Percentiles rank a stretch among this genome's conserved stretches.
phyloP scores from a whole-genome alignment of 1,140 invertebrate species.

The Drosophila saltans region DNA sequence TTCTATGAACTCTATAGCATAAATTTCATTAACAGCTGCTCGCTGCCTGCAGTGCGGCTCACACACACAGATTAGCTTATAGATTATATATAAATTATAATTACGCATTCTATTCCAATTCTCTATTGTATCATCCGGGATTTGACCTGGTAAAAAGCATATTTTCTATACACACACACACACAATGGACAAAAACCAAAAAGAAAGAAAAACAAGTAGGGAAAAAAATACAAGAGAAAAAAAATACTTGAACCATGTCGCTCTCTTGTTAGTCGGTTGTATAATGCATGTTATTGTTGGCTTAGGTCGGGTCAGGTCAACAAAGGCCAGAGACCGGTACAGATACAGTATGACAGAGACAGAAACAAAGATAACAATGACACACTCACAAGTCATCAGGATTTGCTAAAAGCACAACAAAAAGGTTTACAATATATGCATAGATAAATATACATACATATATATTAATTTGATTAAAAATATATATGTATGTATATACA shows the following conservation, averaged over 20 bases:
- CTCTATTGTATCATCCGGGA: slow-evolving; percentile 29
- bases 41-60: slow-evolving; percentile 47
- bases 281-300: slow-evolving; percentile 8
- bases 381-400: slow-evolving; percentile 10
- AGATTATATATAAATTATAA: slow-evolving; percentile 76
- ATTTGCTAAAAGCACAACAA: slow-evolving; percentile 8
- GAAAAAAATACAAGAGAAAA: neutral
- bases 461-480: slow-evolving; percentile 6
- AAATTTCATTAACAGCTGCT: slow-evolving; percentile 77
- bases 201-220: slow-evolving; percentile 1
- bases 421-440: neutral
- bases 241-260: slow-evolving; percentile 24
- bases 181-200: slow-evolving; percentile 13
- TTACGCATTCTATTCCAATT: slow-evolving; percentile 62
- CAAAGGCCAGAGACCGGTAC: slow-evolving; percentile 9
- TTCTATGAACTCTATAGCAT: slow-evolving; percentile 73
- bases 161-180: slow-evolving; percentile 6
- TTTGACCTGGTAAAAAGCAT: slow-evolving; percentile 18
- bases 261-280: slow-evolving; percentile 4
- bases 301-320: slow-evolving; percentile 20
- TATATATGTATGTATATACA: neutral
- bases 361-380: neutral
- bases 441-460: neutral
- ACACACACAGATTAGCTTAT: slow-evolving; percentile 60
- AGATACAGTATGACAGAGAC: slow-evolving; percentile 9